These are phyloP conservation scores for Zosterops pallidus DNA, from an alignment of 2,113 vertebrate genomes.

Conservation along the genomic window DNA sequence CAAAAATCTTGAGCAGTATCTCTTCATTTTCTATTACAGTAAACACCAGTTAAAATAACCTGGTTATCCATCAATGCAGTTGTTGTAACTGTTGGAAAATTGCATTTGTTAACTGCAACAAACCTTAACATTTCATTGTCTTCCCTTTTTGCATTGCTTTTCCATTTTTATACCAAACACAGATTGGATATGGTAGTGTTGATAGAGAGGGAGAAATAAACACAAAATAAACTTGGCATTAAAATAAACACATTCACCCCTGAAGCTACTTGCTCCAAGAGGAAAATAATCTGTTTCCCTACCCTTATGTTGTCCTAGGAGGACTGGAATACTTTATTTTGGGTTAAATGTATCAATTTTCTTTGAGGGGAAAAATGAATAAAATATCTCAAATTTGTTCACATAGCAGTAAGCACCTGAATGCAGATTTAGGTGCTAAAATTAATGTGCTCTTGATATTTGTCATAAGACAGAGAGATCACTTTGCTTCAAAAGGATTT, in stretches of 20 bases:
- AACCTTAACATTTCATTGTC: not conserved
- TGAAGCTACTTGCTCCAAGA: not conserved
- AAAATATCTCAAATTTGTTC: not conserved
- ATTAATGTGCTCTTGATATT: not conserved
- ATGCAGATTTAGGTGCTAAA: not conserved
- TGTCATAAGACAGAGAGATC: not conserved
- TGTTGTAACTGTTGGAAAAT: not conserved
- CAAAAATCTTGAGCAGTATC: not conserved
- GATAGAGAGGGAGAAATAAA: not conserved
- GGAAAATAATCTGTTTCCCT: not conserved
- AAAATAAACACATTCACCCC: not conserved
- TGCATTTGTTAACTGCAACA: not conserved
- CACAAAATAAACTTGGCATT: not conserved
- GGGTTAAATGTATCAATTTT: not conserved
- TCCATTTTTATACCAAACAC: not conserved
- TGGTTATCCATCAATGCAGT: not conserved
- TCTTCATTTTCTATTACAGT: not conserved
- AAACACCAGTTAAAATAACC: not conserved
- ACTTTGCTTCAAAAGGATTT: not conserved
- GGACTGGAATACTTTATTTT: not conserved
- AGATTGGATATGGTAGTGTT: not conserved
- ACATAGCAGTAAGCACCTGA: not conserved
- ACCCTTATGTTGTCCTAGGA: not conserved
- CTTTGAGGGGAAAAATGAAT: not conserved
- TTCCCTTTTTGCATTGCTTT: not conserved